Percentiles rank a stretch among this genome's conserved stretches.
phyloP scores from a whole-genome alignment of 2,113 vertebrate genomes.

The Otolemur garnettii region DNA sequence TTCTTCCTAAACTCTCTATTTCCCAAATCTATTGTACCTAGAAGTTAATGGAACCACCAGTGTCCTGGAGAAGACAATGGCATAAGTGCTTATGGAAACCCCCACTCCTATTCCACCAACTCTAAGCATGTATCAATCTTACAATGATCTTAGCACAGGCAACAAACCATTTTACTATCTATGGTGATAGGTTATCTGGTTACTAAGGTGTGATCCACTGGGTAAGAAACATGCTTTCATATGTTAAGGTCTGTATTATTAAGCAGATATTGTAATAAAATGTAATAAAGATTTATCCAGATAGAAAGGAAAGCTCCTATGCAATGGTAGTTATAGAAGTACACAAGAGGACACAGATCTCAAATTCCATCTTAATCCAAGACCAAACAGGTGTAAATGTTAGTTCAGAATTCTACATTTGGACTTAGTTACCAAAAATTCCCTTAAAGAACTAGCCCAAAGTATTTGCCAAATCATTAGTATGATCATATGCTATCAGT shows the following conservation, averaged over 20 bases:
- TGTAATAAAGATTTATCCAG: slow-evolving; percentile 9
- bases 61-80: background rate
- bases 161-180: slow-evolving; percentile 47
- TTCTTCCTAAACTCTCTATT: background rate
- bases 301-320: background rate
- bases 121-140: background rate
- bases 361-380: slow-evolving; percentile 52
- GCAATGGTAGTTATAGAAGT: background rate
- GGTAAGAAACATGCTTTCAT: slow-evolving; percentile 20
- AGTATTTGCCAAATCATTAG: background rate
- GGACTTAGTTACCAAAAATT: slow-evolving; percentile 57
- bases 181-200: background rate
- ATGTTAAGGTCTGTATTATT: slow-evolving; percentile 31
- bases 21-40: background rate
- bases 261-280: slow-evolving; percentile 13
- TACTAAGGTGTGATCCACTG: slow-evolving; percentile 14
- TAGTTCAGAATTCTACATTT: slow-evolving; percentile 37
- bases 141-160: slow-evolving; percentile 4
- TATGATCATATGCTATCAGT: background rate
- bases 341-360: background rate
- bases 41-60: background rate
- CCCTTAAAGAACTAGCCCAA: background rate
- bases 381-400: slow-evolving; percentile 17
- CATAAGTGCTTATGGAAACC: background rate
- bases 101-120: background rate